Base-by-base conservation (phyloP, 2,888 invertebrate genomes). In the Neria commutata region DNA sequence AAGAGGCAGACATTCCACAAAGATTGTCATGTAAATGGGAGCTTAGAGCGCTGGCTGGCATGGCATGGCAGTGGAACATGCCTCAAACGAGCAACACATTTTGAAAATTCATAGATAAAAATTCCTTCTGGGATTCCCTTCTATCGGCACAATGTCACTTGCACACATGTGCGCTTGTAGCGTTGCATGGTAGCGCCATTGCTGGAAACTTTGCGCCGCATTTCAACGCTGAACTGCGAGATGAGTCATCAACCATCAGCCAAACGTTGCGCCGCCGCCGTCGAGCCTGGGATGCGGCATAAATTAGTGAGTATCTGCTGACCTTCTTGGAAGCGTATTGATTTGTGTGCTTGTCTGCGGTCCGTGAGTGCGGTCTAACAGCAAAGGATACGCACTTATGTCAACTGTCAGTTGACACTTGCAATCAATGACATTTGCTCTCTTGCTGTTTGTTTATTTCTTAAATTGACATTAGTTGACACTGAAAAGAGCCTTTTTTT, bases 161-260 rank as follows among this genome's bases (percentile, higher is more conserved):
- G 16, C 37, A 37, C 16, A 37, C 16, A n/a, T n/a, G n/a, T 14
- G 37, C 37, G n/a, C n/a, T n/a, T n/a, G n/a, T n/a, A n/a, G n/a
- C n/a, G n/a, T n/a, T n/a, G n/a, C n/a, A n/a, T n/a, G 16, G 42
- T 42, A 42, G 42, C 42, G 42, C 42, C 42, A 42, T 42, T 42
- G 42, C 17, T 42, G 11, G n/a, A 42, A 42, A 42, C 42, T 21
- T 42, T 42, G 17, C 8, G 21, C n/a, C n/a, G 21, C 42, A 42
- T 42, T 42, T 21, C 42, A 42, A n/a, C n/a, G n/a, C n/a, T n/a
- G n/a, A n/a, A 42, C 42, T 42, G 17, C 17, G 19, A 4, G 19
- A 42, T 42, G 42, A 42, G 42, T 42, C 42, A 42, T 42, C 42
- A 17, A 37, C 16, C 10, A 37, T 37, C 37, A 37, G 16, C 37